Conservation (phyloP, 2,888 invertebrate genomes). For the Cheilosia variabilis region DNA sequence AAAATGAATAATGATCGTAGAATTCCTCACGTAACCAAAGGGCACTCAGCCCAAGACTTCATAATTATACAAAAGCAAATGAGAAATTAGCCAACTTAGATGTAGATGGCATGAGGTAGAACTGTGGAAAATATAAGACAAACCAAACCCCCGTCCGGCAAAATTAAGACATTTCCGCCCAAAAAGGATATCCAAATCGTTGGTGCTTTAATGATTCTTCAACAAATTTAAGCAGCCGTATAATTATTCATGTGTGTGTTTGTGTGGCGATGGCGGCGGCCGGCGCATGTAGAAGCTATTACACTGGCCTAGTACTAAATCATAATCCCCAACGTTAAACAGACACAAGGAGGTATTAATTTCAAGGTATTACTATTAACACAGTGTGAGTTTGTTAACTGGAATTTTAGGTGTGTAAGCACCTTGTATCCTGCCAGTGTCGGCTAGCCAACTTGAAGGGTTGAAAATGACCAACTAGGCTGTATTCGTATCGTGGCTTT, state of each 20-base stretch:
- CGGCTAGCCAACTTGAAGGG: slow-evolving; percentile 14
- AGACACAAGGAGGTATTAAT: slow-evolving; percentile 63
- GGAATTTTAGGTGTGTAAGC: slow-evolving; percentile 73
- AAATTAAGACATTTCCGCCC: slow-evolving; percentile 44
- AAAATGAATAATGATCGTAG: slow-evolving; percentile 72
- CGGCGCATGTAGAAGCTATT: slow-evolving; percentile 52
- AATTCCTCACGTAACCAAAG: slow-evolving; percentile 66
- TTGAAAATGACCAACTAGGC: slow-evolving; percentile 16
- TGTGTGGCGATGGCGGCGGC: slow-evolving; percentile 5
- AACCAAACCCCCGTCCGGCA: slow-evolving; percentile 10
- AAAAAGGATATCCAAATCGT: slow-evolving; percentile 68
- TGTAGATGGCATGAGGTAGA: background rate
- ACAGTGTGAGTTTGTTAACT: slow-evolving; percentile 66
- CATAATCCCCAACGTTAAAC: slow-evolving; percentile 66
- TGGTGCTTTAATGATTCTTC: slow-evolving; percentile 66
- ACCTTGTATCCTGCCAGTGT: slow-evolving; percentile 59
- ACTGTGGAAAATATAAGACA: background rate
- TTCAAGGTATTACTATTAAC: slow-evolving; percentile 64
- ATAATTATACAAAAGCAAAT: slow-evolving; percentile 66
- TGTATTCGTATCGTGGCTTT: background rate
- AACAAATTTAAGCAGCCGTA: slow-evolving; percentile 69
- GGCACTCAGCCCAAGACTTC: slow-evolving; percentile 51
- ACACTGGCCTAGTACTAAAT: slow-evolving; percentile 54
- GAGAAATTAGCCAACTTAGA: slow-evolving; percentile 51
- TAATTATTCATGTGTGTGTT: slow-evolving; percentile 37